Conservation (phyloP, 1,140 invertebrate genomes). For the Meloidogyne floridensis region DNA sequence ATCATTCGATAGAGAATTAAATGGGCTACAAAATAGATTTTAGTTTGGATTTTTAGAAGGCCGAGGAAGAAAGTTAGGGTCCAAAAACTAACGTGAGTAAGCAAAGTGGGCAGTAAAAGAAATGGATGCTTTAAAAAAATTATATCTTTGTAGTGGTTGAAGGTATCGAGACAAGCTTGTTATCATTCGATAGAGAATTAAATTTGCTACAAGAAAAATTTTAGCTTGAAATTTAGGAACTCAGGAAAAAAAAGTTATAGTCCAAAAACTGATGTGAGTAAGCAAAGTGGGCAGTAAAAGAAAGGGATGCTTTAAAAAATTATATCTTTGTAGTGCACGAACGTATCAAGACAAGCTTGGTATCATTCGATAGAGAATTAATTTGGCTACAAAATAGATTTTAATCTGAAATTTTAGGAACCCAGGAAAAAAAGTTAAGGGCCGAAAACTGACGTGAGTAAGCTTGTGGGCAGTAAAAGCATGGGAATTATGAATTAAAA, state of each 20-base stretch:
- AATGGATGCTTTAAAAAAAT: not conserved
- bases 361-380: constrained; percentile 9
- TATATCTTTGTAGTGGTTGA: not conserved
- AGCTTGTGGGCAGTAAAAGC: too few relatives aligned
- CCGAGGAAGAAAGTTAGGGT: not conserved
- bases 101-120: too few relatives aligned
- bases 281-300: too few relatives aligned
- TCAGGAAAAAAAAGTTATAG: not conserved
- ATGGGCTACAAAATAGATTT: not conserved
- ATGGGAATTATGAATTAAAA: too few relatives aligned
- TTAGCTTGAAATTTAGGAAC: not conserved
- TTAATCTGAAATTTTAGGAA: too few relatives aligned
- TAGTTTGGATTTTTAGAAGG: too few relatives aligned
- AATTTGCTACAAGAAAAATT: not conserved
- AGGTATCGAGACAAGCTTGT: not conserved
- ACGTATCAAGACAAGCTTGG: not conserved
- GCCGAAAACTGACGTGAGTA: too few relatives aligned
- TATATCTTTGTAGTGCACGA: not conserved
- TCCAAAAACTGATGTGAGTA: too few relatives aligned
- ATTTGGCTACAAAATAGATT: not conserved
- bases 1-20: constrained; percentile 9
- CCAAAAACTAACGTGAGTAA: too few relatives aligned
- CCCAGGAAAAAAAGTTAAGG: not conserved
- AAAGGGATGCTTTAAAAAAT: not conserved
- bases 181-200: constrained; percentile 9